Evolutionary conservation across 2,888 invertebrate genomes (phyloP).

Genomic region (Adineta ricciae): DNA sequence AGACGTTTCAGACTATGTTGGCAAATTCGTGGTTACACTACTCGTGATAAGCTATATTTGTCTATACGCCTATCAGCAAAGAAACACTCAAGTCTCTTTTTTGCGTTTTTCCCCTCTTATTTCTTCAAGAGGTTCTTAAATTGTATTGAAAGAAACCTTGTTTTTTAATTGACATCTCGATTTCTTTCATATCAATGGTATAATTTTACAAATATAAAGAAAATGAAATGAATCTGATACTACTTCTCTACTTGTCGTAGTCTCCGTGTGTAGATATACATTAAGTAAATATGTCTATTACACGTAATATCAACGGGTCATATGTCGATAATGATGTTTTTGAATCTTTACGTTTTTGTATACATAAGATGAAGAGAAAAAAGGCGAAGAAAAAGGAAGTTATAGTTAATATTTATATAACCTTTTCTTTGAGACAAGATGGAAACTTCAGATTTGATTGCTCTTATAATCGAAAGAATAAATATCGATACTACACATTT

Average conservation of each 20-base stretch:
- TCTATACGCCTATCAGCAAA: not conserved
- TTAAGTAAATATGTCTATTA: not conserved
- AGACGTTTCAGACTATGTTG: not conserved
- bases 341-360: not conserved
- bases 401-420: not conserved
- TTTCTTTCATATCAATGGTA: not conserved
- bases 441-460: not conserved
- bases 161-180: constrained; percentile 1
- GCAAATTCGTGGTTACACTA: not conserved
- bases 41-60: not conserved
- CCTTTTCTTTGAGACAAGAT: not conserved
- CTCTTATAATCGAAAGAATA: not conserved
- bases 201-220: not conserved
- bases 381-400: not conserved
- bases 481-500: not conserved
- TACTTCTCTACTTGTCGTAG: not conserved
- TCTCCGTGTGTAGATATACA: not conserved
- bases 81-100: not conserved
- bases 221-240: not conserved
- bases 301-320: not conserved
- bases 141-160: not conserved
- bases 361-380: not conserved
- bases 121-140: not conserved
- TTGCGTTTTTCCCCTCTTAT: not conserved
- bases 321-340: not conserved